Evolutionary conservation across 1,140 invertebrate species (phyloP).

Genomic region (Drosophila chauvacae): DNA sequence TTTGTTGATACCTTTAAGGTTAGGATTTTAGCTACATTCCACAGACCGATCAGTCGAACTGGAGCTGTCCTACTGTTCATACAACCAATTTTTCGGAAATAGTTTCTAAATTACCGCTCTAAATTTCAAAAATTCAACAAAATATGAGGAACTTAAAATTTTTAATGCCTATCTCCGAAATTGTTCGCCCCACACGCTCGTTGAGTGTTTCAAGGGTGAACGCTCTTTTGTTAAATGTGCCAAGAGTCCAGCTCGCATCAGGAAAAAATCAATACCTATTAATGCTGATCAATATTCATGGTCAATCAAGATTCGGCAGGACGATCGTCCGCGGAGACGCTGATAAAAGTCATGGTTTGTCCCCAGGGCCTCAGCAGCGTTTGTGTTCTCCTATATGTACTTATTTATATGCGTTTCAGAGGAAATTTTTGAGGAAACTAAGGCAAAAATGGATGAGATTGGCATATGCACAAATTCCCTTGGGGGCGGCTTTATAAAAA

Average conservation of each 20-base stretch:
- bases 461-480: constrained; percentile 17
- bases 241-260: constrained; percentile 9
- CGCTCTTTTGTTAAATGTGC: constrained; percentile 27
- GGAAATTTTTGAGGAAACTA: constrained; percentile 7
- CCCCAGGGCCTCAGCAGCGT: too few relatives aligned
- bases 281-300: constrained; percentile 21
- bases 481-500: constrained; percentile 26
- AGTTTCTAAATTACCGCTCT: constrained; percentile 10
- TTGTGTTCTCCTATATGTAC: background rate
- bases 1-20: background rate
- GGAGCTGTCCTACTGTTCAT: background rate
- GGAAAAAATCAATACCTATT: constrained; percentile 26
- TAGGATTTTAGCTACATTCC: background rate
- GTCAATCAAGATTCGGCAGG: constrained; percentile 12
- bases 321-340: constrained; percentile 17
- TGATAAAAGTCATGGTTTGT: constrained; percentile 12
- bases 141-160: constrained; percentile 25
- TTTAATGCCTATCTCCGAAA: constrained; percentile 11
- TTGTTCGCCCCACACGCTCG: background rate
- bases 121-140: background rate
- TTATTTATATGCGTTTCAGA: background rate
- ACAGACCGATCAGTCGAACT: constrained; percentile 4
- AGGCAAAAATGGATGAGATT: constrained; percentile 21
- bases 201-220: constrained; percentile 16
- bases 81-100: constrained; percentile 14